These are phyloP conservation scores for Danaus chrysippus DNA, from an alignment of 2,888 invertebrate species.

Conservation along the genomic window DNA sequence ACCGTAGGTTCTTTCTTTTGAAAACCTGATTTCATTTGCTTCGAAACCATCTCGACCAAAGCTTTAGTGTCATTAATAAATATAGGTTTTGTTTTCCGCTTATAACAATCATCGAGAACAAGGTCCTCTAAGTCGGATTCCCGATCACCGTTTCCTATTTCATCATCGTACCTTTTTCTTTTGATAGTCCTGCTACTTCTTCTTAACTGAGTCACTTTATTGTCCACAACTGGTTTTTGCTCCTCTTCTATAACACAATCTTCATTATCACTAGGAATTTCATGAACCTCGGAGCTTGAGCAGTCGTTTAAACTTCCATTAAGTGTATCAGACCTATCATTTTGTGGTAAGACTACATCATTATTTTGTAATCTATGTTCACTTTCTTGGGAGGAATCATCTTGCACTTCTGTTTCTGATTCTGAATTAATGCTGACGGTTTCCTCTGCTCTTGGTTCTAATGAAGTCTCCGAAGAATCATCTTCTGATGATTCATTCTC, in stretches of 20 bases:
- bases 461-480: conserved; percentile 36
- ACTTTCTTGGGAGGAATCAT: conserved; percentile 47
- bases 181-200: conserved; percentile 66
- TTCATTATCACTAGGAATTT: conserved; percentile 72
- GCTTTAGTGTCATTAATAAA: conserved; percentile 86
- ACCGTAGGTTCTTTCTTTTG: conserved; percentile 85
- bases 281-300: conserved; percentile 57
- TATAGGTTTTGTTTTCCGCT: conserved; percentile 62
- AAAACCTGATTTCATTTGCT: conserved; percentile 52
- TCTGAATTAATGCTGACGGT: conserved; percentile 66
- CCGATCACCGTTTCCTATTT: conserved; percentile 74
- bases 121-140: conserved; percentile 84
- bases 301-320: conserved; percentile 46
- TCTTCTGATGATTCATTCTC: conserved; percentile 36
- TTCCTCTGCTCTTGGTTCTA: conserved; percentile 48
- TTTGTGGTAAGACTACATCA: conserved; percentile 49
- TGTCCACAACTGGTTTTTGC: conserved; percentile 36
- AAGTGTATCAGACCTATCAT: conserved; percentile 42
- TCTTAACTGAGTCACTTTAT: conserved; percentile 43
- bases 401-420: conserved; percentile 49
- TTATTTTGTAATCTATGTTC: conserved; percentile 40
- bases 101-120: conserved; percentile 77
- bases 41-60: conserved; percentile 83
- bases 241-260: conserved; percentile 56
- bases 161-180: conserved; percentile 78